These are phyloP conservation scores for Lacanobia oleracea DNA, from an alignment of 2,888 invertebrate species.

Conservation along the genomic window DNA sequence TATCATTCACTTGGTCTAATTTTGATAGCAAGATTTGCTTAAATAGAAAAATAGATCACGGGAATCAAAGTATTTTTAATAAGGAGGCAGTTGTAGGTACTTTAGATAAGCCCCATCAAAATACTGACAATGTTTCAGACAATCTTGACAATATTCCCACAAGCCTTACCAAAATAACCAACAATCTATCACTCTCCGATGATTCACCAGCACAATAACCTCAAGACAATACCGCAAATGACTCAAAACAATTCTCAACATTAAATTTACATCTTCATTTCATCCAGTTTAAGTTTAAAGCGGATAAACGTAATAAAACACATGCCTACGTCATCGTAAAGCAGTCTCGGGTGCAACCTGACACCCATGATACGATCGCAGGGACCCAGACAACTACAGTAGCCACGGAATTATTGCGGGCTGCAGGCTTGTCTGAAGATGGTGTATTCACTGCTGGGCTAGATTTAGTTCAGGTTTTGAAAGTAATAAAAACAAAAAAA, in stretches of 20 bases:
- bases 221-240: slow-evolving; percentile 47
- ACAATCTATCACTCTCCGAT: slow-evolving; percentile 18
- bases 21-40: neutral
- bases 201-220: slow-evolving; percentile 50
- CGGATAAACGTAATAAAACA: slow-evolving; percentile 58
- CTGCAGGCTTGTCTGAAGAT: slow-evolving; percentile 18
- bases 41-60: neutral
- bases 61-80: neutral
- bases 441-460: slow-evolving; percentile 28
- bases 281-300: slow-evolving; percentile 57
- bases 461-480: slow-evolving; percentile 10
- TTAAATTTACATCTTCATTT: slow-evolving; percentile 52
- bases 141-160: neutral
- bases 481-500: neutral
- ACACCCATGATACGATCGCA: slow-evolving; percentile 73
- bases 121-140: neutral
- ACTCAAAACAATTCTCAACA: slow-evolving; percentile 45
- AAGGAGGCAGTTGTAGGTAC: neutral
- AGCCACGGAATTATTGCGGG: slow-evolving; percentile 55
- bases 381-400: slow-evolving; percentile 61
- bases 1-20: neutral
- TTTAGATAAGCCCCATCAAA: neutral
- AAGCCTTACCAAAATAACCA: slow-evolving; percentile 17
- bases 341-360: slow-evolving; percentile 71
- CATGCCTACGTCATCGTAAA: slow-evolving; percentile 66